A percentile compares a stretch with the other conserved stretches of the same genome.
Evolutionary conservation across 2,113 vertebrate species (phyloP).

Genomic region (Sylvia atricapilla): DNA sequence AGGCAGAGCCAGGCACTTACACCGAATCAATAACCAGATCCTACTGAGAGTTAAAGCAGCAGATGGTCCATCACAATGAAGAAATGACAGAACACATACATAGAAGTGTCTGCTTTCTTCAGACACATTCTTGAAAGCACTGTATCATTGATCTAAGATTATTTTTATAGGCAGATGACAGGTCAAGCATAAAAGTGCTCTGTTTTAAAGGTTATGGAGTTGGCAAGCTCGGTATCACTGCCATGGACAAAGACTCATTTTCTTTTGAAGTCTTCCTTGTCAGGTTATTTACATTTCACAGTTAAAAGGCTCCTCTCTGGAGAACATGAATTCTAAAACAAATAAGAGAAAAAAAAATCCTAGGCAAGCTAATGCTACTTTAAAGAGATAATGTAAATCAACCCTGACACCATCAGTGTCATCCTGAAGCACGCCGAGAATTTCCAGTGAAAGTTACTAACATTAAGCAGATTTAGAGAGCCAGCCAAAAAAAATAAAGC

Average conservation of each 20-base stretch:
- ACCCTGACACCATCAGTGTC: slow-evolving; percentile 17
- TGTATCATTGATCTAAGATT: slow-evolving; percentile 26
- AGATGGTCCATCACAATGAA: not conserved
- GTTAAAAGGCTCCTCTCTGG: slow-evolving; percentile 48
- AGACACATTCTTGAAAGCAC: slow-evolving; percentile 51
- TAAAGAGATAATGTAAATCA: slow-evolving; percentile 55
- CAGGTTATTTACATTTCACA: slow-evolving; percentile 54
- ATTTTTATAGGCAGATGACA: slow-evolving; percentile 55
- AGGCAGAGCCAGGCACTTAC: slow-evolving; percentile 4
- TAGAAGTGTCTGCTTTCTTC: slow-evolving; percentile 25
- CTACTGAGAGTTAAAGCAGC: slow-evolving; percentile 4
- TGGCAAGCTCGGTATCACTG: slow-evolving; percentile 39
- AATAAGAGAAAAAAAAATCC: not conserved
- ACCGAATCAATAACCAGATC: slow-evolving; percentile 15
- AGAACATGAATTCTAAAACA: slow-evolving; percentile 40
- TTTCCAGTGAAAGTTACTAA: slow-evolving; percentile 41
- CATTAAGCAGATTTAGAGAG: slow-evolving; percentile 7
- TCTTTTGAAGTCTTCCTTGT: slow-evolving; percentile 46
- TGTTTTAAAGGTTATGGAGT: slow-evolving; percentile 47
- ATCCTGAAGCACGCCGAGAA: slow-evolving; percentile 25
- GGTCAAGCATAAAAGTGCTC: slow-evolving; percentile 40
- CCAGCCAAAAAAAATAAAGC: slow-evolving; percentile 47
- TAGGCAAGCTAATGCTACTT: slow-evolving; percentile 31
- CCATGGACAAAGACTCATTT: not conserved
- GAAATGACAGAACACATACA: not conserved